Evolutionary conservation across 2,888 invertebrate genomes (phyloP).

Genomic region (Clostera curtula): DNA sequence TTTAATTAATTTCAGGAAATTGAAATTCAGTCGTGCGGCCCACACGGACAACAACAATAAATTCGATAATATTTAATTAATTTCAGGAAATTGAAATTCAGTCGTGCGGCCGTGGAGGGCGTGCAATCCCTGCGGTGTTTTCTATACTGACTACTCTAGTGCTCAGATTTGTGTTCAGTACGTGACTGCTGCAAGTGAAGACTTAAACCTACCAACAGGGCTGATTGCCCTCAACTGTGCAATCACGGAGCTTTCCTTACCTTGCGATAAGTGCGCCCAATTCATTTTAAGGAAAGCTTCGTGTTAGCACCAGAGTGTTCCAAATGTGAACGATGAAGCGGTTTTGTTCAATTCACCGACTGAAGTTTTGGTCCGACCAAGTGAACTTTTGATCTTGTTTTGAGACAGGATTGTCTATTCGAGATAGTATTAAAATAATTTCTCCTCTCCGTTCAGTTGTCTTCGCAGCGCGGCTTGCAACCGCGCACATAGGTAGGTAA

Average conservation of each 20-base stretch:
- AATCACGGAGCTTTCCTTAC: slow-evolving; percentile 21
- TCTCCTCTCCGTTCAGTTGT: slow-evolving; percentile 57
- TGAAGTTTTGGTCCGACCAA: slow-evolving; percentile 75
- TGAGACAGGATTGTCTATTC: slow-evolving; percentile 62
- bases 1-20: slow-evolving; percentile 76
- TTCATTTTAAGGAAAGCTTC: slow-evolving; percentile 31
- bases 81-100: slow-evolving; percentile 79
- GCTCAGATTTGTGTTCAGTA: slow-evolving; percentile 35
- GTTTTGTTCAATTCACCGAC: slow-evolving; percentile 70
- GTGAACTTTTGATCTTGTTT: slow-evolving; percentile 71
- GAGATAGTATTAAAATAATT: slow-evolving; percentile 56
- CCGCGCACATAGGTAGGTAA: slow-evolving; percentile 67
- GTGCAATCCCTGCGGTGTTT: slow-evolving; percentile 30
- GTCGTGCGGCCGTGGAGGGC: slow-evolving; percentile 73
- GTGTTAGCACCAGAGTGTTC: no score
- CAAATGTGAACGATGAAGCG: no score
- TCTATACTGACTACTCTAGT: slow-evolving; percentile 34
- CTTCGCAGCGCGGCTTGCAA: slow-evolving; percentile 48
- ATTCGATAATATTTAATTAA: no score
- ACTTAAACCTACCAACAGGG: slow-evolving; percentile 14
- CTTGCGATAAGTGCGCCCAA: slow-evolving; percentile 9
- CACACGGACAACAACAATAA: no score
- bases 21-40: slow-evolving; percentile 78
- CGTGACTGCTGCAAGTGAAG: slow-evolving; percentile 50
- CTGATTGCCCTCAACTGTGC: slow-evolving; percentile 16